Conservation (phyloP, 2,113 vertebrate species). For the Neolamprologus ventralis region DNA sequence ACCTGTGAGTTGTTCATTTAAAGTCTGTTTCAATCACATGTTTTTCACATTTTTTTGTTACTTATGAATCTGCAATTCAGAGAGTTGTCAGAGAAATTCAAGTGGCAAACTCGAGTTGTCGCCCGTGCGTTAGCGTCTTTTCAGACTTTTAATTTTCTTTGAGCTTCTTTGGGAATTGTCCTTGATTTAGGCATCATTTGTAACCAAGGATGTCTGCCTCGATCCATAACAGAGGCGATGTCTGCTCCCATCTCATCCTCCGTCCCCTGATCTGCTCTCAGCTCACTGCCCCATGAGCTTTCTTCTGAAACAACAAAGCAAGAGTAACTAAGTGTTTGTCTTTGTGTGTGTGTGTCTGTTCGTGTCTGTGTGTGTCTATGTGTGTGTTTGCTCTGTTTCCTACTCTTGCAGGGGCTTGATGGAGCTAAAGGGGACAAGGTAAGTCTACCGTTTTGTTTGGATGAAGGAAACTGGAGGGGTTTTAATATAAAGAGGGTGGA, state of each 20-base stretch:
- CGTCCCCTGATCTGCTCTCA: constrained; percentile 53
- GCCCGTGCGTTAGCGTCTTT: neutral
- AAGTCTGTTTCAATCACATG: neutral
- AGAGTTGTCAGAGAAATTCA: neutral
- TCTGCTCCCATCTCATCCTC: constrained; percentile 64
- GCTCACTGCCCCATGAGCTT: constrained; percentile 37
- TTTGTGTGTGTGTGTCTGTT: neutral
- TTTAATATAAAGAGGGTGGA: constrained; percentile 44
- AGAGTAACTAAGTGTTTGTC: constrained; percentile 45
- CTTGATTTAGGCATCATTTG: constrained; percentile 54
- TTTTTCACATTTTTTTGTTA: neutral
- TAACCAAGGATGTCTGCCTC: constrained; percentile 54
- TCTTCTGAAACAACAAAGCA: constrained; percentile 48
- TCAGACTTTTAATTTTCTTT: constrained; percentile 29
- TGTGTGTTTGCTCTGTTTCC: constrained; percentile 14
- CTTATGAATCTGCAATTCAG: neutral
- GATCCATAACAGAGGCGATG: constrained; percentile 56
- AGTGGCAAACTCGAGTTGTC: neutral
- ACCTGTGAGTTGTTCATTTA: constrained; percentile 52
- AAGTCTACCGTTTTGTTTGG: constrained; percentile 71
- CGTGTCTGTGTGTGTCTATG: neutral
- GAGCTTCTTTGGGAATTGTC: constrained; percentile 41
- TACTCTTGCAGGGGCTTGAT: constrained; percentile 76
- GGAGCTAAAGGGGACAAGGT: constrained; percentile 88
- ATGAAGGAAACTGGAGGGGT: constrained; percentile 54